phyloP scores from a whole-genome alignment of 2,113 vertebrate genomes.

The Crotalus tigris region DNA sequence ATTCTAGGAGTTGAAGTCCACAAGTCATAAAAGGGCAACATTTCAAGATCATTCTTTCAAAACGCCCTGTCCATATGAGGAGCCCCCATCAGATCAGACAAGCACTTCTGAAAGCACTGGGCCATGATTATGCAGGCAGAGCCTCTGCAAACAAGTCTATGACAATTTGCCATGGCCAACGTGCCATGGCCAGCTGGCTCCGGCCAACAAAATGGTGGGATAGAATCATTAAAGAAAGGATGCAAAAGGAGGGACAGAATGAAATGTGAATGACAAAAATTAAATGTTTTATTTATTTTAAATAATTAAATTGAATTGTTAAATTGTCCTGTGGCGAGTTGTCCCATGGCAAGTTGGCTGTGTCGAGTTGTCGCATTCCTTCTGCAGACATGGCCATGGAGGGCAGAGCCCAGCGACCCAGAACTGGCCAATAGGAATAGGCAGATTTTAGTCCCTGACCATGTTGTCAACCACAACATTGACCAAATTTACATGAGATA shows the following conservation, averaged over 20 bases:
- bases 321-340: background rate
- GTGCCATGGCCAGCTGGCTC: background rate
- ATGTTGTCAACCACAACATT: background rate
- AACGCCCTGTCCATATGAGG: background rate
- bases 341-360: too few relatives aligned
- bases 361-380: background rate
- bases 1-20: too few relatives aligned
- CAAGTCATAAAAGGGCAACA: too few relatives aligned
- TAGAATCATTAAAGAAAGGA: background rate
- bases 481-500: background rate
- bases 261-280: background rate
- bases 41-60: background rate
- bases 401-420: background rate
- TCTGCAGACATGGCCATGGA: background rate
- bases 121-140: background rate
- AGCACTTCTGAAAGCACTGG: background rate
- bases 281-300: background rate
- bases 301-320: background rate
- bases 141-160: background rate
- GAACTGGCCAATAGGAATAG: background rate
- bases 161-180: too few relatives aligned
- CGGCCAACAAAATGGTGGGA: background rate
- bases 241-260: background rate
- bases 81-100: background rate
- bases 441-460: background rate